Conservation (phyloP, 2,113 vertebrate species). For the Pogona vitticeps region DNA sequence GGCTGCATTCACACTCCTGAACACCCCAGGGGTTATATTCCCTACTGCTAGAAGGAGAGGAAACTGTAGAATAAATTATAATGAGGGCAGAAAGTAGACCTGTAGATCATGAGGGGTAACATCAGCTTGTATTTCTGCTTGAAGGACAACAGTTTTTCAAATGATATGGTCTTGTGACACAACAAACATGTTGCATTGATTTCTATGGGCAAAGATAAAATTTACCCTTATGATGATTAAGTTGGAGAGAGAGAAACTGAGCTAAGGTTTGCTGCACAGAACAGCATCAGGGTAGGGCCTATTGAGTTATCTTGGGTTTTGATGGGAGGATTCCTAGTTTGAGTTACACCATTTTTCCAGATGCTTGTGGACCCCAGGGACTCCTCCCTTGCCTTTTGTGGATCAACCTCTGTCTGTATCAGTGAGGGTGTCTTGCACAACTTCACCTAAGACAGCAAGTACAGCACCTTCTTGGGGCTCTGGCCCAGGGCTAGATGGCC, state of each 20-base stretch:
- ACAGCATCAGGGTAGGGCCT: too few relatives aligned
- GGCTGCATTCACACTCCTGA: constrained; percentile 18
- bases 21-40: background rate
- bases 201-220: background rate
- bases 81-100: constrained; percentile 38
- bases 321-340: too few relatives aligned
- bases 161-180: constrained; percentile 45
- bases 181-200: constrained; percentile 23
- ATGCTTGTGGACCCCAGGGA: background rate
- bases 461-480: too few relatives aligned
- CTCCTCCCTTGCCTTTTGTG: background rate
- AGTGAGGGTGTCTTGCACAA: background rate
- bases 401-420: background rate
- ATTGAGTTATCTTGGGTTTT: too few relatives aligned
- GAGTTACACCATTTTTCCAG: too few relatives aligned
- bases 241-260: background rate
- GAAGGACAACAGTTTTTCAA: constrained; percentile 34
- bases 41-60: background rate
- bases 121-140: constrained; percentile 45
- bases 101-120: constrained; percentile 40
- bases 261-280: background rate
- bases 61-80: constrained; percentile 59
- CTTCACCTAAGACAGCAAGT: background rate
- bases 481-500: too few relatives aligned
- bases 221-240: constrained; percentile 14